Percentiles rank a stretch among this genome's conserved stretches.
These are phyloP conservation scores for Orchesella cincta DNA, from an alignment of 1,140 invertebrate species.

Conservation along the genomic window DNA sequence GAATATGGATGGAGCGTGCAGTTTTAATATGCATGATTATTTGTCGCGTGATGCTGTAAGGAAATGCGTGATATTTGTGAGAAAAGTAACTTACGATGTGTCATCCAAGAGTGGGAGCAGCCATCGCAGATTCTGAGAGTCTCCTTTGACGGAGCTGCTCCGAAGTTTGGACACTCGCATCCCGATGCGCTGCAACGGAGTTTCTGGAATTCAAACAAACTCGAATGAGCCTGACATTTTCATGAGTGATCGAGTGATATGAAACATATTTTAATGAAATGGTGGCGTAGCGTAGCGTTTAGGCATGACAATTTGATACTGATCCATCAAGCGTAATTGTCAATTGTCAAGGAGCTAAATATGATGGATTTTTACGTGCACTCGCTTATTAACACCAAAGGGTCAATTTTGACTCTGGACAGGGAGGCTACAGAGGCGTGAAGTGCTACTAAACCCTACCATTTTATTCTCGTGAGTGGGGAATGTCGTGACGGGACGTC, in stretches of 20 bases:
- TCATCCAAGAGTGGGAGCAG: constrained; percentile 30
- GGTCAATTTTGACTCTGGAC: too few relatives aligned
- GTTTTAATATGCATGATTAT: too few relatives aligned
- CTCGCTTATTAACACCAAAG: too few relatives aligned
- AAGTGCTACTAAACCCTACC: too few relatives aligned
- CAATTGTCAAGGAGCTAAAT: constrained; percentile 28
- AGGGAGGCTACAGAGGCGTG: too few relatives aligned
- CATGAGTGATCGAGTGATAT: not conserved
- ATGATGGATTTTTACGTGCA: too few relatives aligned
- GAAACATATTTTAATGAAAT: not conserved
- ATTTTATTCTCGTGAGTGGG: too few relatives aligned
- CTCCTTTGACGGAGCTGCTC: constrained; percentile 2
- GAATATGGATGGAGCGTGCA: not conserved
- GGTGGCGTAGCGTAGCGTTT: not conserved
- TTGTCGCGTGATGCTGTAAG: not conserved
- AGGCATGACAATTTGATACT: not conserved
- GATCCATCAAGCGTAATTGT: constrained; percentile 21
- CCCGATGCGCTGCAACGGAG: constrained; percentile 27
- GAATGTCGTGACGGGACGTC: too few relatives aligned
- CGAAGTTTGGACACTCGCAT: constrained; percentile 30
- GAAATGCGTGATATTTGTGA: not conserved
- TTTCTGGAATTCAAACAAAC: not conserved
- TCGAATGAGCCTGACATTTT: not conserved
- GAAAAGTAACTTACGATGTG: constrained; percentile 21
- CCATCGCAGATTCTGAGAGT: constrained; percentile 23